Evolutionary conservation across 2,797 vertebrate species (phyloP).

Genomic region (Avahi laniger): DNA sequence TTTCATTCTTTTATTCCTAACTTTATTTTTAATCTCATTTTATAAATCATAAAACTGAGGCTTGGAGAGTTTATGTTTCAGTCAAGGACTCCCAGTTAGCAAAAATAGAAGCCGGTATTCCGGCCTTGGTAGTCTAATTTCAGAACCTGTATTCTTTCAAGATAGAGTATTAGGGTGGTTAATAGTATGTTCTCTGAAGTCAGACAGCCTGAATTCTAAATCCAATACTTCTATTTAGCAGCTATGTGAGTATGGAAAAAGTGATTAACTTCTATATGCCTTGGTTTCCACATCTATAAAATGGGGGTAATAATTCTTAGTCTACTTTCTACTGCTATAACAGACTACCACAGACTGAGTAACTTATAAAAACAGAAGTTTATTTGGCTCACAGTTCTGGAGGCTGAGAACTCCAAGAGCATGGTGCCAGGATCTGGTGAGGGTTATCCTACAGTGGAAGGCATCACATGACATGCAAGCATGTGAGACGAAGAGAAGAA

Average conservation of each 20-base stretch:
- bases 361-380: background rate
- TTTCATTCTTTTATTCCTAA: conserved; percentile 8
- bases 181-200: background rate
- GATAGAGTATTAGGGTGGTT: background rate
- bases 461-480: background rate
- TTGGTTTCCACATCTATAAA: background rate
- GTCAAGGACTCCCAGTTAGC: background rate
- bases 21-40: conserved; percentile 46
- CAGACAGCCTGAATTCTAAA: background rate
- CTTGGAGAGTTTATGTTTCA: background rate
- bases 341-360: background rate
- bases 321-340: background rate
- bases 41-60: conserved; percentile 21
- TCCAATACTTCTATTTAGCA: background rate
- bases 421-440: background rate
- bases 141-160: conserved; percentile 2
- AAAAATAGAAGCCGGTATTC: background rate
- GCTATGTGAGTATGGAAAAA: background rate
- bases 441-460: background rate
- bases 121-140: background rate
- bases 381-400: background rate
- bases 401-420: background rate
- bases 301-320: background rate
- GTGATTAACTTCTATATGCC: background rate
- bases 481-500: background rate